Percentiles rank a stretch among this genome's conserved stretches.
Evolutionary conservation across 2,888 invertebrate species (phyloP).

Genomic region (Nephrotoma appendiculata): DNA sequence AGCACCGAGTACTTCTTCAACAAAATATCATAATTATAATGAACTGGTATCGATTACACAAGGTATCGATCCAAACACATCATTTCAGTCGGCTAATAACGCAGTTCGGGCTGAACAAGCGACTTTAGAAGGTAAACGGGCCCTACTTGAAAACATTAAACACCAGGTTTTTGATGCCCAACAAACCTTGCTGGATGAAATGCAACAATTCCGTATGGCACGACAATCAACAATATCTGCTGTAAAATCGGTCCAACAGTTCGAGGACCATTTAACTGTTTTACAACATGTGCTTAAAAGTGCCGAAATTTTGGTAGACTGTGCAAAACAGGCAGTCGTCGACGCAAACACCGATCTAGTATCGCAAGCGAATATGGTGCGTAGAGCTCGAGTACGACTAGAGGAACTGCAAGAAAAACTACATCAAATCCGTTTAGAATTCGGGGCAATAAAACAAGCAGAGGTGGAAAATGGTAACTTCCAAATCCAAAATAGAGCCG

Average conservation of each 20-base stretch:
- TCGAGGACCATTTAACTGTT: conserved; percentile 47
- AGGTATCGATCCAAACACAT: conserved; percentile 55
- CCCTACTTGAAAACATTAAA: conserved; percentile 45
- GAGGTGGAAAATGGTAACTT: conserved; percentile 38
- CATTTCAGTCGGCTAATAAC: conserved; percentile 50
- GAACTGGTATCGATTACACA: conserved; percentile 42
- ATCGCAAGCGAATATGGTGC: conserved; percentile 58
- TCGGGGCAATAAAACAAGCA: conserved; percentile 52
- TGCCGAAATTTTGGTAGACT: conserved; percentile 53
- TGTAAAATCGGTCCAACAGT: conserved; percentile 49
- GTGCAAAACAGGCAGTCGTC: conserved; percentile 51
- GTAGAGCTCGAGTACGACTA: conserved; percentile 48
- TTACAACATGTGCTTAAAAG: conserved; percentile 55
- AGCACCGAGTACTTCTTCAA: neutral
- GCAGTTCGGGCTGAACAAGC: conserved; percentile 45
- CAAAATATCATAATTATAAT: conserved; percentile 48
- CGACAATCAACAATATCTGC: conserved; percentile 50
- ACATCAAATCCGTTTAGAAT: conserved; percentile 48
- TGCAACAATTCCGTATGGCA: conserved; percentile 53
- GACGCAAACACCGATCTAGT: conserved; percentile 56
- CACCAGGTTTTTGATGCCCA: conserved; percentile 55
- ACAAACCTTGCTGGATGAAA: conserved; percentile 48
- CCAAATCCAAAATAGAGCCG: conserved; percentile 11
- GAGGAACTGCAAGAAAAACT: conserved; percentile 48
- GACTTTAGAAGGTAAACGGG: conserved; percentile 44